phyloP scores from a whole-genome alignment of 2,888 invertebrate species.

The Andrena haemorrhoa region DNA sequence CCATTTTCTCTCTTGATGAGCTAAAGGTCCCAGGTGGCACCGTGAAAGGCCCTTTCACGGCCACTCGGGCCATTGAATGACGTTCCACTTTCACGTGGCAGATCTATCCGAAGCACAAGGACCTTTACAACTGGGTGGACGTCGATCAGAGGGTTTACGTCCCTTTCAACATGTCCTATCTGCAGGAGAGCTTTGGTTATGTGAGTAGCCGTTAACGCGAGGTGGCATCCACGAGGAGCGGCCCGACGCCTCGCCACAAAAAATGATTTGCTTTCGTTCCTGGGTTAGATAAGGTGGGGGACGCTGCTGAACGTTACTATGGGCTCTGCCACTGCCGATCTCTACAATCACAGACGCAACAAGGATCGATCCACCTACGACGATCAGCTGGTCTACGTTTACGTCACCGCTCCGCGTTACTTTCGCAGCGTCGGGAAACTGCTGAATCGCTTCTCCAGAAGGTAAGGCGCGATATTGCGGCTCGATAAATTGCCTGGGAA shows the following conservation, averaged over 20 bases:
- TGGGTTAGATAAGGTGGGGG: constrained; percentile 82
- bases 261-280: constrained; percentile 59
- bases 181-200: constrained; percentile 85
- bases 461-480: constrained; percentile 73
- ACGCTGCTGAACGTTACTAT: constrained; percentile 80
- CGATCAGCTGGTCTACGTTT: constrained; percentile 80
- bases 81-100: constrained; percentile 56
- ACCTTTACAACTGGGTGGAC: constrained; percentile 83
- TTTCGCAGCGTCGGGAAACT: constrained; percentile 81
- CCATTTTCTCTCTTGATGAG: background rate
- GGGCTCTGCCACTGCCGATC: constrained; percentile 74
- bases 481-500: constrained; percentile 23
- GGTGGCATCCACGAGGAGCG: background rate
- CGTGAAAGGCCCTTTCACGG: background rate
- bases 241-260: constrained; percentile 1
- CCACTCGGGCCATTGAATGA: background rate
- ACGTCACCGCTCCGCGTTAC: constrained; percentile 82
- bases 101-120: constrained; percentile 84
- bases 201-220: constrained; percentile 79
- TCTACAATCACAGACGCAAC: constrained; percentile 71
- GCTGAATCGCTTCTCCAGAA: constrained; percentile 82
- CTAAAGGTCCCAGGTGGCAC: background rate
- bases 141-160: constrained; percentile 84
- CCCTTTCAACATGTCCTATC: constrained; percentile 83
- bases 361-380: constrained; percentile 65